phyloP scores from a whole-genome alignment of 2,888 invertebrate genomes.

The Rhaphigaster nebulosa region DNA sequence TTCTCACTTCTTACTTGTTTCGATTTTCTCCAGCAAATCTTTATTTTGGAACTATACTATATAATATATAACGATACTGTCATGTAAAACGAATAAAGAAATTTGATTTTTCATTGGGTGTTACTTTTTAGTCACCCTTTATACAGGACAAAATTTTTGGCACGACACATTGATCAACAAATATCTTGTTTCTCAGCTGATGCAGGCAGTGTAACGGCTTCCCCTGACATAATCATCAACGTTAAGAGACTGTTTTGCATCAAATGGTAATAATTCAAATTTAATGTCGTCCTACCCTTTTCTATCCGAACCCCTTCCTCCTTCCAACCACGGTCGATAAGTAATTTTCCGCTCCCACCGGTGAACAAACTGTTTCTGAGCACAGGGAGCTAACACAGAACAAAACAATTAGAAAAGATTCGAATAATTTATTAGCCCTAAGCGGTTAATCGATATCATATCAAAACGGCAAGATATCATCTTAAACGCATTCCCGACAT shows the following conservation, averaged over 20 bases:
- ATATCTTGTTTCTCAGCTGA: too few species aligned
- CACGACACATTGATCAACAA: too few species aligned
- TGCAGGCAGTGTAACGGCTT: neutral
- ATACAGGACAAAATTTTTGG: too few species aligned
- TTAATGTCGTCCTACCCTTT: conserved; percentile 37
- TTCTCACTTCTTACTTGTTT: too few species aligned
- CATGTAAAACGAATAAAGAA: too few species aligned
- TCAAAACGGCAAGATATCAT: neutral
- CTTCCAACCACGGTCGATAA: conserved; percentile 16
- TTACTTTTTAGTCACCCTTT: too few species aligned
- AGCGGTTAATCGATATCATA: neutral
- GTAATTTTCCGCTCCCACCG: neutral
- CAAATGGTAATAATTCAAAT: conserved; percentile 28
- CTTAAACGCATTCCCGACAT: neutral
- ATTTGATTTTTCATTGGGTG: too few species aligned
- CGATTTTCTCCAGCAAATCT: too few species aligned
- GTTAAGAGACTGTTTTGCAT: conserved; percentile 31
- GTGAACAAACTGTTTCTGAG: neutral
- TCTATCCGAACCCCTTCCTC: neutral
- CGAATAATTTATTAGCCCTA: neutral
- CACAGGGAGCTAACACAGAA: neutral
- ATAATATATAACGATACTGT: too few species aligned
- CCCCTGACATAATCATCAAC: conserved; percentile 14
- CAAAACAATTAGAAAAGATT: neutral
- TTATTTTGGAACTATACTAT: too few species aligned